These are phyloP conservation scores for Zapus hudsonius DNA, from an alignment of 2,113 vertebrate species.

Conservation along the genomic window DNA sequence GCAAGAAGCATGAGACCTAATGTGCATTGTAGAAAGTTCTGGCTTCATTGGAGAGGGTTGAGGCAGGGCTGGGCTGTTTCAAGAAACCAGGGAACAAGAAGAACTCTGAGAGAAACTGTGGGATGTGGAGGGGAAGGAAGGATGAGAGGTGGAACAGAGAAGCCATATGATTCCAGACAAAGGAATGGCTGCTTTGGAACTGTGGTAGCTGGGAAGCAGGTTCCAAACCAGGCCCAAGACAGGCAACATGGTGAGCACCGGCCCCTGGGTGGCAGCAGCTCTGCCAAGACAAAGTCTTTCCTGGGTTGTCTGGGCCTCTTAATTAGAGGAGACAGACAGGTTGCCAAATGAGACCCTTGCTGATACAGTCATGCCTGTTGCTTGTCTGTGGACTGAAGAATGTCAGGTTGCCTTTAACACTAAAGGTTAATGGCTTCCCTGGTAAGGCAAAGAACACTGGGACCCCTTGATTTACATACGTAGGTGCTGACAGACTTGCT, in stretches of 20 bases:
- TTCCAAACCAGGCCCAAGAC: neutral
- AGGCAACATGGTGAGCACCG: neutral
- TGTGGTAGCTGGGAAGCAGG: no score
- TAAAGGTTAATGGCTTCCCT: constrained; percentile 27
- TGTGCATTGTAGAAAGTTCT: neutral
- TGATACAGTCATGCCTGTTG: neutral
- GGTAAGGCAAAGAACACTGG: neutral
- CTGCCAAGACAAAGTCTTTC: neutral
- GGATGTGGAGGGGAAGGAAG: neutral
- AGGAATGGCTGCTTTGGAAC: neutral
- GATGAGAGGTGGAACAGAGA: neutral
- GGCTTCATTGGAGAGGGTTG: neutral
- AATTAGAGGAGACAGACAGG: neutral
- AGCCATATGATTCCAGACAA: neutral
- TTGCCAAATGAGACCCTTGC: constrained; percentile 19
- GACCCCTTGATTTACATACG: neutral
- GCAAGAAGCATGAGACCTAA: rapidly evolving
- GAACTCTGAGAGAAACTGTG: neutral
- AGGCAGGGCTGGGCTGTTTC: neutral
- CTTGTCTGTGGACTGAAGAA: neutral
- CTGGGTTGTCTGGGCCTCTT: neutral
- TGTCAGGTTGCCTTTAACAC: neutral
- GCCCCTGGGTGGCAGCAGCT: neutral
- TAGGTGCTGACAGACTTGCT: neutral
- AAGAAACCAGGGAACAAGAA: neutral